Evolutionary conservation across 2,797 vertebrate species (phyloP).

Genomic region (Acipenser ruthenus): DNA sequence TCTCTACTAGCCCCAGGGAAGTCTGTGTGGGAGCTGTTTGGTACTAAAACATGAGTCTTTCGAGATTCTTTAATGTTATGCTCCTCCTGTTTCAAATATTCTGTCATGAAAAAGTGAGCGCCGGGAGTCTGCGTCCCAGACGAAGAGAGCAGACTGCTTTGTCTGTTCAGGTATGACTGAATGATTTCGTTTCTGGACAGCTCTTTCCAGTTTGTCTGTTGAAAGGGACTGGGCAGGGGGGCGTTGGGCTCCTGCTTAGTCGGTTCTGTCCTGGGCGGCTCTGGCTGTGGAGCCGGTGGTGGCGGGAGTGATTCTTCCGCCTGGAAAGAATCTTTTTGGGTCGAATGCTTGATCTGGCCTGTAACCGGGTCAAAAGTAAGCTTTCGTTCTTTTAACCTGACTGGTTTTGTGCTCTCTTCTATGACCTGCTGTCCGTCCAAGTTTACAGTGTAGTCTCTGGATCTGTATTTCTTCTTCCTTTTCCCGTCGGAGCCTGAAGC

Average conservation of each 20-base stretch:
- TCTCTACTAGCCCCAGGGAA: slow-evolving; percentile 77
- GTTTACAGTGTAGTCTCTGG: slow-evolving; percentile 58
- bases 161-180: slow-evolving; percentile 84
- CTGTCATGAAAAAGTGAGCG: slow-evolving; percentile 76
- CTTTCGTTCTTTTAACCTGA: slow-evolving; percentile 81
- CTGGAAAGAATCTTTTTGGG: slow-evolving; percentile 74
- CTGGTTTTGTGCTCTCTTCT: slow-evolving; percentile 64
- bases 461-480: slow-evolving; percentile 72
- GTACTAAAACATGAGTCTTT: slow-evolving; percentile 65
- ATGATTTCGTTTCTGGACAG: slow-evolving; percentile 85
- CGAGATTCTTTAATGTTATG: slow-evolving; percentile 59
- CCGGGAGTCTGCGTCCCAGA: slow-evolving; percentile 71
- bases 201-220: slow-evolving; percentile 91
- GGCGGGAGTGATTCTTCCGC: slow-evolving; percentile 44
- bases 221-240: slow-evolving; percentile 72
- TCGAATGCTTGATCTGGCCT: slow-evolving; percentile 75
- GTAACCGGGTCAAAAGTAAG: slow-evolving; percentile 84
- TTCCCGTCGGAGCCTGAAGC: slow-evolving; percentile 64
- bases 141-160: slow-evolving; percentile 81
- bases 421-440: slow-evolving; percentile 58
- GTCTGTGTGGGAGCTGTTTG: slow-evolving; percentile 54
- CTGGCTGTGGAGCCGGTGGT: slow-evolving; percentile 30
- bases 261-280: slow-evolving; percentile 61
- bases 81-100: slow-evolving; percentile 79
- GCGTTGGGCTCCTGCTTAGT: slow-evolving; percentile 60